Conservation (phyloP, 2,888 invertebrate species). For the Erynnis tages region DNA sequence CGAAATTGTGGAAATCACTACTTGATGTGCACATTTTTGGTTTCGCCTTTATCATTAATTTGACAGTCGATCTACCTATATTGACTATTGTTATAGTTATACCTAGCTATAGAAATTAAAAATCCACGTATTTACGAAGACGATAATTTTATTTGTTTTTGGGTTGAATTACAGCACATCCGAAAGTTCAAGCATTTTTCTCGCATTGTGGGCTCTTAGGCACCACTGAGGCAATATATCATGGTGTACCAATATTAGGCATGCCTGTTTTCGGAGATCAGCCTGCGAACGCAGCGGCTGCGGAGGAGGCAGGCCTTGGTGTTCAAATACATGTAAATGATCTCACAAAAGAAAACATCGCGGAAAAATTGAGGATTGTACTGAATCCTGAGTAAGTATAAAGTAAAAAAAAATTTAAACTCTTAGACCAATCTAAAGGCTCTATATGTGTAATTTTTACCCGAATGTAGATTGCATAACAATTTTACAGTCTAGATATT, state of each 20-base stretch:
- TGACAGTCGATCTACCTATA: too few species aligned
- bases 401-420: too few species aligned
- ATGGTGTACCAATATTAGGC: constrained; percentile 68
- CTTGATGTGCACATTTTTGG: too few species aligned
- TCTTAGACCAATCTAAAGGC: too few species aligned
- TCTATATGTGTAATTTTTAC: neutral
- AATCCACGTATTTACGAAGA: too few species aligned
- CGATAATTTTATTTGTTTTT: neutral
- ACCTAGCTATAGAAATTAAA: too few species aligned
- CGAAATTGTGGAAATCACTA: too few species aligned
- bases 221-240: constrained; percentile 70
- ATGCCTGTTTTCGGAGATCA: constrained; percentile 78
- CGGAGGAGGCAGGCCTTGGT: constrained; percentile 63
- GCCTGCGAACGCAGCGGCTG: constrained; percentile 61
- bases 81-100: too few species aligned
- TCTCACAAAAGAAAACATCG: constrained; percentile 63
- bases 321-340: constrained; percentile 53
- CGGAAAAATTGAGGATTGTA: constrained; percentile 74
- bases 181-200: constrained; percentile 71
- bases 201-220: constrained; percentile 73
- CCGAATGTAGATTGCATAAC: too few species aligned
- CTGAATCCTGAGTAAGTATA: constrained; percentile 64
- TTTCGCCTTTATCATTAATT: too few species aligned
- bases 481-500: too few species aligned
- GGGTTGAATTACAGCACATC: constrained; percentile 64